Conservation (phyloP, 2,113 vertebrate species). For the Stigmatopora nigra region DNA sequence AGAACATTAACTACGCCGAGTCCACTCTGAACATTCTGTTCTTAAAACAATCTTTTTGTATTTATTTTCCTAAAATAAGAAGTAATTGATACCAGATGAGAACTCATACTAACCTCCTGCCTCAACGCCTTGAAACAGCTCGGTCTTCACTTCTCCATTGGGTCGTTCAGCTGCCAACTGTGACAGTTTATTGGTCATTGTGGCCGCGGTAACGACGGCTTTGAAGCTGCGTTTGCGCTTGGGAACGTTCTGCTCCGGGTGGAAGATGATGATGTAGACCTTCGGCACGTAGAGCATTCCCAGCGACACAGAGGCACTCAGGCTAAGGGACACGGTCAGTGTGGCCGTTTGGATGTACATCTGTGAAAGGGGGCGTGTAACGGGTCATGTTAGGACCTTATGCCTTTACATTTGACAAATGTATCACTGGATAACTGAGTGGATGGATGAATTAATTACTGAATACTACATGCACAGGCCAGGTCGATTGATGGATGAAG, state of each 20-base stretch:
- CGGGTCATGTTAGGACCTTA: neutral
- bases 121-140: slow-evolving; percentile 92
- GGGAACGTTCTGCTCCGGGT: slow-evolving; percentile 94
- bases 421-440: neutral
- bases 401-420: neutral
- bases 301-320: slow-evolving; percentile 95
- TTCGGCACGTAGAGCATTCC: slow-evolving; percentile 98
- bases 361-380: slow-evolving; percentile 54
- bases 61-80: too few relatives aligned
- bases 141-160: slow-evolving; percentile 93
- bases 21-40: too few relatives aligned
- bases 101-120: slow-evolving; percentile 78
- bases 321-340: slow-evolving; percentile 92
- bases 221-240: slow-evolving; percentile 97
- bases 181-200: slow-evolving; percentile 92
- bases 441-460: neutral
- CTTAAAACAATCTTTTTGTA: too few relatives aligned
- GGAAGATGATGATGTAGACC: slow-evolving; percentile 96
- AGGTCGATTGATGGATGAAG: too few relatives aligned
- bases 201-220: slow-evolving; percentile 93
- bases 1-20: too few relatives aligned
- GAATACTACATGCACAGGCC: too few relatives aligned
- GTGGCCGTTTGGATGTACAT: slow-evolving; percentile 99
- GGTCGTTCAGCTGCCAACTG: slow-evolving; percentile 90
- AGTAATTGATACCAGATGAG: neutral